phyloP scores from a whole-genome alignment of 2,113 vertebrate genomes.

The Ammospiza nelsoni region DNA sequence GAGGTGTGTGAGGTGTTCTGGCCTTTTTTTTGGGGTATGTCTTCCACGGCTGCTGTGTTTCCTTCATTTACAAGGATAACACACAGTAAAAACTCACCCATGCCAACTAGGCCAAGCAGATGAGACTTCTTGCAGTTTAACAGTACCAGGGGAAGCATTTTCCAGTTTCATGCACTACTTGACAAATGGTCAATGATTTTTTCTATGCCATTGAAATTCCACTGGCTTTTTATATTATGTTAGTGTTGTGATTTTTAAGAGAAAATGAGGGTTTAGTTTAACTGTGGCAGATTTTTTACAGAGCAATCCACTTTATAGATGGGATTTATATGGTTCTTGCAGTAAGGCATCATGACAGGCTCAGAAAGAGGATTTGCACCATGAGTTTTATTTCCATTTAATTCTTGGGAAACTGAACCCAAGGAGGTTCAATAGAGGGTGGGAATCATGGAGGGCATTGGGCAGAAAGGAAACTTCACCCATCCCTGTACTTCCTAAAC shows the following conservation, averaged over 20 bases:
- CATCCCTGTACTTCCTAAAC: background rate
- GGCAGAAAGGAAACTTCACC: background rate
- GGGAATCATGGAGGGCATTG: background rate
- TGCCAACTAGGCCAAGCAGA: background rate
- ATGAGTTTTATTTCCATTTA: background rate
- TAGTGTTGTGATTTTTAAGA: background rate
- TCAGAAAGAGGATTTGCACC: background rate
- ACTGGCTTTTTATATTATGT: background rate
- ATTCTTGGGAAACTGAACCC: background rate
- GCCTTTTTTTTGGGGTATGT: rapidly evolving
- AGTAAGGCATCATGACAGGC: background rate
- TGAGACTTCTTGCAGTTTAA: background rate
- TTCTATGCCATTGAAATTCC: background rate
- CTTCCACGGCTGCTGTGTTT: background rate
- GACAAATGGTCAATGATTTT: background rate
- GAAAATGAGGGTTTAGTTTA: background rate
- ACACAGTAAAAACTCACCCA: background rate
- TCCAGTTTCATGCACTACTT: background rate
- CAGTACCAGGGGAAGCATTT: background rate
- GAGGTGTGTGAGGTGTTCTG: background rate
- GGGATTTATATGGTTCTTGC: background rate
- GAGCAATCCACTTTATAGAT: background rate
- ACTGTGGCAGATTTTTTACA: background rate
- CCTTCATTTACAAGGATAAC: background rate
- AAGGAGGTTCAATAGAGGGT: background rate